Evolutionary conservation across 1,140 invertebrate genomes (phyloP).

Genomic region (Drosophila tani): DNA sequence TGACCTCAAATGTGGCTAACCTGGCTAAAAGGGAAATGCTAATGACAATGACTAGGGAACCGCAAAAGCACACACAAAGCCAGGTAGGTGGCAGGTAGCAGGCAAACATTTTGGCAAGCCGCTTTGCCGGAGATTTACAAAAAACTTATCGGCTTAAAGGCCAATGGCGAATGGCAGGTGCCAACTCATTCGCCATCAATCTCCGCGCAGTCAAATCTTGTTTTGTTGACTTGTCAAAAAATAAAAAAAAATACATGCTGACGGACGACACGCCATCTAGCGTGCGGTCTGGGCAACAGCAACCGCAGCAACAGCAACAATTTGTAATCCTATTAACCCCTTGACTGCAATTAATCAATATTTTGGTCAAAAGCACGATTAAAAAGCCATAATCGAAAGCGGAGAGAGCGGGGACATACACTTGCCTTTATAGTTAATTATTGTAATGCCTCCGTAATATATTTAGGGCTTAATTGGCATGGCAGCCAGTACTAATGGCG

Average conservation of each 20-base stretch:
- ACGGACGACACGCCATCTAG: slow-evolving; percentile 68
- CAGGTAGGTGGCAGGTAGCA: slow-evolving; percentile 3
- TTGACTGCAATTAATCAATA: slow-evolving; percentile 74
- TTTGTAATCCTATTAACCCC: slow-evolving; percentile 77
- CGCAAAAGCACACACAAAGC: slow-evolving; percentile 21
- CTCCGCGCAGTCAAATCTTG: slow-evolving; percentile 28
- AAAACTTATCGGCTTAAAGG: slow-evolving; percentile 41
- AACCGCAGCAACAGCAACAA: slow-evolving; percentile 29
- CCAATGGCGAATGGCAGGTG: slow-evolving; percentile 59
- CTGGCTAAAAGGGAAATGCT: slow-evolving; percentile 15
- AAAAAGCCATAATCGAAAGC: slow-evolving; percentile 42
- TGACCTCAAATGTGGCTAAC: slow-evolving; percentile 19
- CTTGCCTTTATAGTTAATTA: slow-evolving; percentile 28
- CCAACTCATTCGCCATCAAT: slow-evolving; percentile 57
- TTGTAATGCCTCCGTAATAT: slow-evolving; percentile 21
- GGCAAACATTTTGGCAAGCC: slow-evolving; percentile 17
- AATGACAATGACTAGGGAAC: slow-evolving; percentile 37
- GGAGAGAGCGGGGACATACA: slow-evolving; percentile 2
- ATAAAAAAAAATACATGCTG: slow-evolving; percentile 43
- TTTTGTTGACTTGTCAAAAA: slow-evolving; percentile 69
- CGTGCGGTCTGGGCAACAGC: slow-evolving; percentile 45
- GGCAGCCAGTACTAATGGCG: slow-evolving; percentile 11
- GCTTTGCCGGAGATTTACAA: slow-evolving; percentile 28
- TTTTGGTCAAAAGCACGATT: slow-evolving; percentile 40
- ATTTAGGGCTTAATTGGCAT: slow-evolving; percentile 23